A percentile compares a stretch with the other conserved stretches of the same genome.
These are phyloP conservation scores for Lochmaea capreae DNA, from an alignment of 2,888 invertebrate genomes.

Conservation along the genomic window DNA sequence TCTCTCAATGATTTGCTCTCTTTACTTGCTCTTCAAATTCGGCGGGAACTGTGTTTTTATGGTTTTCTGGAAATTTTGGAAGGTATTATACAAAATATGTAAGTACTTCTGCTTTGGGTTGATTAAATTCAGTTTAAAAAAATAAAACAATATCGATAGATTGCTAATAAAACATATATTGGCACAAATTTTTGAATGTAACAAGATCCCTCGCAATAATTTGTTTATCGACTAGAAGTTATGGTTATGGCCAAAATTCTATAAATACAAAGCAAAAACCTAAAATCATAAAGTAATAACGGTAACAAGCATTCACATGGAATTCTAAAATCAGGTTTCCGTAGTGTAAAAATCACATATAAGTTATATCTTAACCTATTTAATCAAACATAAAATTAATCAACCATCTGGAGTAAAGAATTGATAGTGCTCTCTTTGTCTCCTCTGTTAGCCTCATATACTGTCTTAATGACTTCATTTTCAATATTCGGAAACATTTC, in stretches of 20 bases:
- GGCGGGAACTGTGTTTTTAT: not conserved
- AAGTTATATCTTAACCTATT: conserved; percentile 2
- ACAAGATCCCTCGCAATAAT: not conserved
- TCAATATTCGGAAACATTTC: conserved; percentile 98
- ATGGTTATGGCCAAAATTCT: conserved; percentile 23
- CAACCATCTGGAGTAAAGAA: conserved; percentile 88
- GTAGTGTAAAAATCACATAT: conserved; percentile 24
- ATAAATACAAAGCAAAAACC: conserved; percentile 15
- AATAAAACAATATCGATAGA: conserved; percentile 7
- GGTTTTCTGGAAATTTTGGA: not conserved
- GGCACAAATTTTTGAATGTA: conserved; percentile 23
- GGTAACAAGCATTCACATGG: conserved; percentile 29
- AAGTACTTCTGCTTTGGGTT: too few species aligned
- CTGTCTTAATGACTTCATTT: conserved; percentile 90
- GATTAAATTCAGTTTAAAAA: not conserved
- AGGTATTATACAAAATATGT: too few species aligned
- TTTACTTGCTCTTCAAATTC: too few species aligned
- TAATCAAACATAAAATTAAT: conserved; percentile 63
- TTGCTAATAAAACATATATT: conserved; percentile 21
- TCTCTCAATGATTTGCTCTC: too few species aligned
- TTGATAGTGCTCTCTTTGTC: conserved; percentile 93
- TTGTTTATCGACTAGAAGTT: conserved; percentile 21
- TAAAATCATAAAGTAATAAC: conserved; percentile 22
- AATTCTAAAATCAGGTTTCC: conserved; percentile 19
- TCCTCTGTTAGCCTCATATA: conserved; percentile 88